A percentile compares a stretch with the other conserved stretches of the same genome.
Conservation (phyloP, 2,888 invertebrate species). For the Himalopsyche anomala region DNA sequence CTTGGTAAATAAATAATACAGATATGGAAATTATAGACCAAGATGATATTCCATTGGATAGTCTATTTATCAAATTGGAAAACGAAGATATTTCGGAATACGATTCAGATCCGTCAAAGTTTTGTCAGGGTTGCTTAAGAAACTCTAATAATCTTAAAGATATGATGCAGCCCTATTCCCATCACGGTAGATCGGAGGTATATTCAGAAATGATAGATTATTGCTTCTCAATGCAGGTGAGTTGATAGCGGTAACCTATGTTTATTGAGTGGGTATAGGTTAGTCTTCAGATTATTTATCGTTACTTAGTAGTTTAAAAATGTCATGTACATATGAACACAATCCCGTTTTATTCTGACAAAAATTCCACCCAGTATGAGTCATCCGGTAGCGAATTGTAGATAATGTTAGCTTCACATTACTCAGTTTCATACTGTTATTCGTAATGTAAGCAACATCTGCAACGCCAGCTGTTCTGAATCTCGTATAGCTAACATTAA, state of each 20-base stretch:
- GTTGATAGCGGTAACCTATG: not conserved
- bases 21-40: not conserved
- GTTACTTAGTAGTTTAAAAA: no score
- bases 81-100: not conserved
- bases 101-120: conserved; percentile 1
- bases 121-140: conserved; percentile 22
- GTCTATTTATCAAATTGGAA: not conserved
- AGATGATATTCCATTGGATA: conserved; percentile 12
- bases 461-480: no score
- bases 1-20: not conserved
- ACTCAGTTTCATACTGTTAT: no score
- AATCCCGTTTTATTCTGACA: no score
- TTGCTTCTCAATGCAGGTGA: conserved; percentile 28
- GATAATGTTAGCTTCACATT: no score
- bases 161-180: conserved; percentile 23
- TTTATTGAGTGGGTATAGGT: no score
- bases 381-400: no score
- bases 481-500: no score
- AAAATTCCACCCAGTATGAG: no score
- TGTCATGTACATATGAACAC: no score
- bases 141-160: conserved; percentile 32
- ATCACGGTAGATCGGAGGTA: conserved; percentile 3
- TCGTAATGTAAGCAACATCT: no score
- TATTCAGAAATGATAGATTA: conserved; percentile 32
- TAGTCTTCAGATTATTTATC: no score